Percentiles rank a stretch among this genome's conserved stretches.
These are phyloP conservation scores for Stictocephala bisonia DNA, from an alignment of 2,888 invertebrate species.

Conservation along the genomic window DNA sequence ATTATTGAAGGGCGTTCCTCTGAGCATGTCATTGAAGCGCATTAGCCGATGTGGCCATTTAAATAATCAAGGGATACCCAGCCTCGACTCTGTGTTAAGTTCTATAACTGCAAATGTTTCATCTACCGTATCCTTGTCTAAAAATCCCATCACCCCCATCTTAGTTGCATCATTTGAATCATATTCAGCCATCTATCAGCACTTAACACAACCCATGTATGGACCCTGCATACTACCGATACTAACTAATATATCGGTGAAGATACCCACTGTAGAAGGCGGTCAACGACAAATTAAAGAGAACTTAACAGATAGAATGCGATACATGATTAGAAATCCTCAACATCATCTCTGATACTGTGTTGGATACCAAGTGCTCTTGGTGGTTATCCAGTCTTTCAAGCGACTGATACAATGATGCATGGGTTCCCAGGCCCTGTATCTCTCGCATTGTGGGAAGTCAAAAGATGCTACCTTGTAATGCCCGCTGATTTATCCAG, in stretches of 20 bases:
- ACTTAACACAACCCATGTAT: neutral
- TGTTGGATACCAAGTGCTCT: neutral
- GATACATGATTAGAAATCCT: no score
- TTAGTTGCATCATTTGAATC: neutral
- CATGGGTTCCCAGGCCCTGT: constrained; percentile 18
- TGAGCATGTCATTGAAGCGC: neutral
- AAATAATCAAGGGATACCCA: neutral
- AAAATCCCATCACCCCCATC: neutral
- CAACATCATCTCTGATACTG: no score
- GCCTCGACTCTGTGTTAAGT: neutral
- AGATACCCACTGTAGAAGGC: neutral
- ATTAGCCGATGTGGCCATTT: neutral
- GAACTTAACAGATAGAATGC: no score
- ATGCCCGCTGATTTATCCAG: neutral
- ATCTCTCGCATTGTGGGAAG: neutral
- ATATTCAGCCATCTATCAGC: neutral
- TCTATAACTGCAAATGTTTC: neutral
- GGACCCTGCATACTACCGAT: neutral
- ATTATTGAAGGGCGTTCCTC: neutral
- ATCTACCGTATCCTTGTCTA: neutral
- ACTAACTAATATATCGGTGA: neutral
- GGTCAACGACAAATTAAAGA: neutral
- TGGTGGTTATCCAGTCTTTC: neutral
- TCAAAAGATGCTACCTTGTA: neutral
- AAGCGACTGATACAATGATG: neutral